Evolutionary conservation across 2,113 vertebrate genomes (phyloP).

Genomic region (Odontesthes bonariensis): DNA sequence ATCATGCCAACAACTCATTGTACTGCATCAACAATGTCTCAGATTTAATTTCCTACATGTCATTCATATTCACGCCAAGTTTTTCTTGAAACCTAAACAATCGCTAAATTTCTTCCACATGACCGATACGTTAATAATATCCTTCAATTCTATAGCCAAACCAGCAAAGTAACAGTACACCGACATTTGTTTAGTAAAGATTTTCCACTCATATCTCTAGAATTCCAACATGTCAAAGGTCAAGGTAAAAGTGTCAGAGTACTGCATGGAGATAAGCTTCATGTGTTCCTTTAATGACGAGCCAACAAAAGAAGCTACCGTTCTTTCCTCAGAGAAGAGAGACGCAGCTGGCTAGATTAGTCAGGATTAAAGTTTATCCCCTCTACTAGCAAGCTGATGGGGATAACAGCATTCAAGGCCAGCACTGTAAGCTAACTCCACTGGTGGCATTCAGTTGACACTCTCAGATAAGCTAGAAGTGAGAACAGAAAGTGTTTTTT

Average conservation of each 20-base stretch:
- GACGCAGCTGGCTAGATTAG: constrained; percentile 70
- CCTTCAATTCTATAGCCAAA: neutral
- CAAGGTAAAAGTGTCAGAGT: constrained; percentile 7
- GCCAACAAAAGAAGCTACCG: constrained; percentile 28
- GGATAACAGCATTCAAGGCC: constrained; percentile 52
- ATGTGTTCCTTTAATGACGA: neutral
- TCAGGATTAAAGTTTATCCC: constrained; percentile 71
- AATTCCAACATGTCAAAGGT: constrained; percentile 7
- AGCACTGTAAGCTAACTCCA: constrained; percentile 42
- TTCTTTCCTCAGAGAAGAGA: constrained; percentile 36
- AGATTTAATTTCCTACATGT: too few relatives aligned
- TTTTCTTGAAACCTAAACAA: too few relatives aligned
- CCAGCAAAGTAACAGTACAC: too few relatives aligned
- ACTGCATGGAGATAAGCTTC: neutral
- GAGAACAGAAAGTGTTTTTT: neutral
- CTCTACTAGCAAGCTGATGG: constrained; percentile 57
- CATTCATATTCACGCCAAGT: too few relatives aligned
- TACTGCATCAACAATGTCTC: too few relatives aligned
- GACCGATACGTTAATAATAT: too few relatives aligned
- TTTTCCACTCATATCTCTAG: neutral
- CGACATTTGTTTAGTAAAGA: neutral
- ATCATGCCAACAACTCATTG: too few relatives aligned
- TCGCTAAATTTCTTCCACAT: too few relatives aligned
- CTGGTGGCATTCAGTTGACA: constrained; percentile 49
- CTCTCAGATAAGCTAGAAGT: neutral